A percentile compares a stretch with the other conserved stretches of the same genome.
Evolutionary conservation across 2,797 vertebrate species (phyloP).

Genomic region (Catostomus latipinnis): DNA sequence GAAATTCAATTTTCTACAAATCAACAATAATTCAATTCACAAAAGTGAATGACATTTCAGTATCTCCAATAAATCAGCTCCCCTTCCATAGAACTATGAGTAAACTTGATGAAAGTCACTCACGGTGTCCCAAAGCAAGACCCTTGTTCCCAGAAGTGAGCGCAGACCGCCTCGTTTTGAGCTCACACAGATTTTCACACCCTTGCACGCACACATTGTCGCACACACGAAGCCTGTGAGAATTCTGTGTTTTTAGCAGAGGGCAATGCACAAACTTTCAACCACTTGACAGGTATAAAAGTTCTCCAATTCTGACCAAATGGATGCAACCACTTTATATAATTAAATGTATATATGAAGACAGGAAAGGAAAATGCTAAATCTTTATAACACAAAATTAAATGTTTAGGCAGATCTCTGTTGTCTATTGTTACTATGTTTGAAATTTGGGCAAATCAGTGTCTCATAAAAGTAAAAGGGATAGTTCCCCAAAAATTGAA

Average conservation of each 20-base stretch:
- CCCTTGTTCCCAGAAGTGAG: slow-evolving; percentile 74
- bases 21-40: neutral
- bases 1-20: neutral
- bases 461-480: slow-evolving; percentile 61
- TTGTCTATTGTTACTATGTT: slow-evolving; percentile 70
- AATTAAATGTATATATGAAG: slow-evolving; percentile 74
- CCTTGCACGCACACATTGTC: neutral
- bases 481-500: too few relatives aligned
- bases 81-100: slow-evolving; percentile 60
- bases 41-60: slow-evolving; percentile 43
- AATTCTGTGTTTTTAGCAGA: slow-evolving; percentile 72
- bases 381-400: slow-evolving; percentile 72
- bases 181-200: slow-evolving; percentile 61
- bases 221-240: slow-evolving; percentile 75
- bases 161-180: slow-evolving; percentile 76
- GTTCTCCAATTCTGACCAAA: slow-evolving; percentile 82
- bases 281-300: slow-evolving; percentile 83
- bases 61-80: slow-evolving; percentile 59
- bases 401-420: slow-evolving; percentile 60
- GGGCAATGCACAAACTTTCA: slow-evolving; percentile 74
- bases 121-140: slow-evolving; percentile 78
- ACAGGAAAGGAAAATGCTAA: slow-evolving; percentile 61
- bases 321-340: slow-evolving; percentile 80
- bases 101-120: slow-evolving; percentile 82
- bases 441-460: slow-evolving; percentile 62